These are phyloP conservation scores for Fratercula arctica DNA, from an alignment of 2,797 vertebrate species.

Conservation along the genomic window DNA sequence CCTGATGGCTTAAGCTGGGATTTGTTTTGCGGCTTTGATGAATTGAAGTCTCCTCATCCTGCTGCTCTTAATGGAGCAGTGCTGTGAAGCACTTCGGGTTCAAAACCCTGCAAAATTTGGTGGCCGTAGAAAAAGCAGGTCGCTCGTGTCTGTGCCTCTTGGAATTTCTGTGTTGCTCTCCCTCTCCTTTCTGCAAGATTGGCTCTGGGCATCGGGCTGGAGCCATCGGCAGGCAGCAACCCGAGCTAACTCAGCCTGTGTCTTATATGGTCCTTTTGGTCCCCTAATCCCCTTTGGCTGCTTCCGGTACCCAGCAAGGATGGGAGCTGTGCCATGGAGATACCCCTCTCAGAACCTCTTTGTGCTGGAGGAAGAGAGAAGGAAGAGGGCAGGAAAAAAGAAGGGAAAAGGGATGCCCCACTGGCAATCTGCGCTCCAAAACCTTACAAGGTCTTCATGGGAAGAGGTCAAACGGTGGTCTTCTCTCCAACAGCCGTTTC, in stretches of 20 bases:
- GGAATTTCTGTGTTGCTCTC: background rate
- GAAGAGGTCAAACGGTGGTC: background rate
- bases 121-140: background rate
- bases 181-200: background rate
- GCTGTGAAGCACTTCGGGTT: background rate
- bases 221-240: background rate
- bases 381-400: background rate
- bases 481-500: background rate
- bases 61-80: background rate
- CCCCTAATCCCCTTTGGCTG: background rate
- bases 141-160: fast-evolving
- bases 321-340: fast-evolving
- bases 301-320: background rate
- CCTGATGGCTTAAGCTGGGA: conserved; percentile 17
- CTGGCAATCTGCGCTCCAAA: background rate
- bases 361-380: background rate
- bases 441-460: background rate
- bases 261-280: background rate
- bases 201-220: background rate
- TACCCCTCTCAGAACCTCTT: background rate
- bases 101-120: background rate
- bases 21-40: conserved; percentile 54
- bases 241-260: background rate
- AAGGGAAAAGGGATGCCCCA: background rate
- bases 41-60: conserved; percentile 9